Percentiles rank a stretch among this genome's conserved stretches.
Evolutionary conservation across 2,113 vertebrate species (phyloP).

Genomic region (Dermatemys mawii): DNA sequence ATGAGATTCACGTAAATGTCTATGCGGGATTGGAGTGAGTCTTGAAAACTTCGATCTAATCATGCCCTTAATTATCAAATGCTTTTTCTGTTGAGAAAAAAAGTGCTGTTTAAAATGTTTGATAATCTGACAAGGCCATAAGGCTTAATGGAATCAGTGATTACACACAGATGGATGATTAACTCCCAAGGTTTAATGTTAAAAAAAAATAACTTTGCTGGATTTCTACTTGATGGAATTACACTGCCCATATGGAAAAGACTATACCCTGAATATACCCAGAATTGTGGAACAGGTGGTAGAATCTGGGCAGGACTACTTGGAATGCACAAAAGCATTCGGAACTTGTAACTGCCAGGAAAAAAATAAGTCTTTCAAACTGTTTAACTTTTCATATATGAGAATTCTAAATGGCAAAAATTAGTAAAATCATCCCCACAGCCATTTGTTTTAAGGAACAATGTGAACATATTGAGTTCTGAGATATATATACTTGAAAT

Average conservation of each 20-base stretch:
- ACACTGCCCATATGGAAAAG: conserved; percentile 87
- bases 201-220: conserved; percentile 78
- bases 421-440: conserved; percentile 33
- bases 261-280: conserved; percentile 84
- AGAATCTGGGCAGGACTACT: conserved; percentile 83
- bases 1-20: conserved; percentile 20
- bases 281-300: conserved; percentile 86
- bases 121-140: conserved; percentile 89
- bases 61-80: conserved; percentile 75
- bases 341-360: conserved; percentile 80
- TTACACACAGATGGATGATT: conserved; percentile 89
- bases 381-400: conserved; percentile 75
- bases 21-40: conserved; percentile 3
- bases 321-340: conserved; percentile 82
- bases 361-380: conserved; percentile 73
- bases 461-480: background rate
- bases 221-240: conserved; percentile 87
- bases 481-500: background rate
- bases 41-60: conserved; percentile 69
- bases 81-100: conserved; percentile 76
- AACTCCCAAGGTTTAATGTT: conserved; percentile 85
- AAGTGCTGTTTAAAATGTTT: conserved; percentile 82
- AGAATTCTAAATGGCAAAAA: conserved; percentile 69
- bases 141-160: conserved; percentile 88
- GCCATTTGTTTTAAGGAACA: background rate